Percentiles rank a stretch among this genome's conserved stretches.
Conservation (phyloP, 1,140 invertebrate species). For the Eriosoma lanigerum region DNA sequence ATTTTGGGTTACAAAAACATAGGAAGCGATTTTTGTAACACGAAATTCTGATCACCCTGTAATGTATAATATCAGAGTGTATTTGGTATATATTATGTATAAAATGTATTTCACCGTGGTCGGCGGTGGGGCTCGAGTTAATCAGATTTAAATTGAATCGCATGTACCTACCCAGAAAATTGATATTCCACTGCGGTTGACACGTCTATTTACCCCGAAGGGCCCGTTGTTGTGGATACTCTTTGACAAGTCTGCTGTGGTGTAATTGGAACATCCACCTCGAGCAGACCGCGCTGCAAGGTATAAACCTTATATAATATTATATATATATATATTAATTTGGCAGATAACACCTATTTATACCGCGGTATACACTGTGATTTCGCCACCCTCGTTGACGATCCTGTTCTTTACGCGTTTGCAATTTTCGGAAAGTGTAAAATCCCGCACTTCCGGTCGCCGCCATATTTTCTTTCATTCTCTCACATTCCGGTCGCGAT, state of each 20-base stretch:
- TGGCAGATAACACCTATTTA: constrained; percentile 46
- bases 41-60: background rate
- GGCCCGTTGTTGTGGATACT: constrained; percentile 33
- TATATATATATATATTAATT: constrained; percentile 14
- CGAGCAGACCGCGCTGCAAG: constrained; percentile 1
- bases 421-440: background rate
- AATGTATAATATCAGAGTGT: background rate
- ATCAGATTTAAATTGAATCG: constrained; percentile 52
- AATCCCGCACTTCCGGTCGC: background rate
- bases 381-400: background rate
- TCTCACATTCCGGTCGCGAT: too few species aligned
- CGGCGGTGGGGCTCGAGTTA: background rate
- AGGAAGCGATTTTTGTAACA: too few species aligned
- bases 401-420: background rate
- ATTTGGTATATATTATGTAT: constrained; percentile 16
- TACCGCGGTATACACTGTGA: background rate
- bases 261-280: constrained; percentile 43
- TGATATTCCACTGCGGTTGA: constrained; percentile 50
- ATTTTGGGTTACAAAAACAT: too few species aligned
- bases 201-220: constrained; percentile 41
- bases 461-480: background rate
- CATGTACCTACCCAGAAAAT: constrained; percentile 50
- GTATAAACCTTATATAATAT: constrained; percentile 1
- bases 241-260: constrained; percentile 51
- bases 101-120: constrained; percentile 37